These are phyloP conservation scores for Carcharodon carcharias DNA, from an alignment of 2,797 vertebrate genomes.

Conservation along the genomic window DNA sequence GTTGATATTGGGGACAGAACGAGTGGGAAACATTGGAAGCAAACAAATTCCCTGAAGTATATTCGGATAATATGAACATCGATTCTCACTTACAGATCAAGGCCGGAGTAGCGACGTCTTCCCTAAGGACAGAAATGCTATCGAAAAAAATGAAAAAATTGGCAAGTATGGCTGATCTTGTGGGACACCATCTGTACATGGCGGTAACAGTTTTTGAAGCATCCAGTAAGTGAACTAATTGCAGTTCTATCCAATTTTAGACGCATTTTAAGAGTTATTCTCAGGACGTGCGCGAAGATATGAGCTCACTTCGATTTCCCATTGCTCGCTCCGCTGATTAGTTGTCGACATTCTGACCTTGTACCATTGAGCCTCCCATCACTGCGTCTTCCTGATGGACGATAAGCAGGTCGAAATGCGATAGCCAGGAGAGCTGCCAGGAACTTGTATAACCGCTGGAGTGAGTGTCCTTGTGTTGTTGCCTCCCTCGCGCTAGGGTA, in stretches of 20 bases:
- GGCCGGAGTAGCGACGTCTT: conserved; percentile 47
- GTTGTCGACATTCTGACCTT: not conserved
- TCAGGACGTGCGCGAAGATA: not conserved
- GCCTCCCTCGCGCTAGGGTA: too few relatives aligned
- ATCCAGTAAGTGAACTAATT: conserved; percentile 53
- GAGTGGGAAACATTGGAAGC: not conserved
- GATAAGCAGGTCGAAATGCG: too few relatives aligned
- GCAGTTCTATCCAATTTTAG: not conserved
- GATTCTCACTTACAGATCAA: conserved; percentile 47
- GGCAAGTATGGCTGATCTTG: conserved; percentile 43
- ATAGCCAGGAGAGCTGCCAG: too few relatives aligned
- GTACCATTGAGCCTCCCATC: too few relatives aligned
- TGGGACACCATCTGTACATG: conserved; percentile 50
- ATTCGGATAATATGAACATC: not conserved
- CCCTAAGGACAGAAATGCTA: conserved; percentile 42
- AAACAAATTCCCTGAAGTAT: not conserved
- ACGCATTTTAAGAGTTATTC: not conserved
- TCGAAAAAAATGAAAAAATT: conserved; percentile 44
- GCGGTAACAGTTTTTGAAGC: conserved; percentile 57
- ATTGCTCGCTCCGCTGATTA: not conserved
- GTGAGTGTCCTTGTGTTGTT: too few relatives aligned
- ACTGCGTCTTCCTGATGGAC: too few relatives aligned
- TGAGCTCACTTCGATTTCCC: not conserved
- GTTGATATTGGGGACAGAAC: too few relatives aligned
- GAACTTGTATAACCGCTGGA: too few relatives aligned